phyloP scores from a whole-genome alignment of 2,797 vertebrate species.

The Distichodus sexfasciatus region DNA sequence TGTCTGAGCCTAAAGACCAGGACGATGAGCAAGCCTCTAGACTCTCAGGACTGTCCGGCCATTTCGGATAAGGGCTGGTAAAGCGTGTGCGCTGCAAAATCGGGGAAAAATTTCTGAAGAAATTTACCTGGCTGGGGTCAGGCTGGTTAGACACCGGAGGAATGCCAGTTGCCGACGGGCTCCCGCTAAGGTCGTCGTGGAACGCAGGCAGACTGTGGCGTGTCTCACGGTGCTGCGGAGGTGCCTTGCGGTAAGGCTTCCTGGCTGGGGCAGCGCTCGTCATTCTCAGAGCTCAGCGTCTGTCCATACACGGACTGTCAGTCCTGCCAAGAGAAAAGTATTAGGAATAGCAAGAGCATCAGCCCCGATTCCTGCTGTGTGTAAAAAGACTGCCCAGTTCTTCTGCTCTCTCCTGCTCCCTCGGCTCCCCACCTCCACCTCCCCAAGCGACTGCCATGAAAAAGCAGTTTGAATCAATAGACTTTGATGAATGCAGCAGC shows the following conservation, averaged over 20 bases:
- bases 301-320: constrained; percentile 38
- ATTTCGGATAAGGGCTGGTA: constrained; percentile 56
- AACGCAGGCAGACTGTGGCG: constrained; percentile 74
- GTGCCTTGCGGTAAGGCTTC: constrained; percentile 97
- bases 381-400: constrained; percentile 18
- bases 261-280: constrained; percentile 80
- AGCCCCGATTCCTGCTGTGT: constrained; percentile 32
- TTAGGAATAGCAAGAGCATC: constrained; percentile 16
- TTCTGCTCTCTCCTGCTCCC: constrained; percentile 9
- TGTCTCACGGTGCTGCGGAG: constrained; percentile 91
- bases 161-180: constrained; percentile 44
- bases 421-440: constrained; percentile 24
- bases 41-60: constrained; percentile 53
- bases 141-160: constrained; percentile 42
- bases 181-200: constrained; percentile 72
- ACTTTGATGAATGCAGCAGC: constrained; percentile 51
- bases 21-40: constrained; percentile 56
- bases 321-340: constrained; percentile 62
- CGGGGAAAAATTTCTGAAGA: constrained; percentile 46
- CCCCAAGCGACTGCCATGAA: constrained; percentile 32
- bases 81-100: constrained; percentile 60
- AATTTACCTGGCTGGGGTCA: constrained; percentile 80
- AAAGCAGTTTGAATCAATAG: constrained; percentile 55
- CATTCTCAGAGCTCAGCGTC: constrained; percentile 71
- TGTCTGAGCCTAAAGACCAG: constrained; percentile 74